phyloP scores from a whole-genome alignment of 2,888 invertebrate genomes.

The Chalcosyrphus nemorum region DNA sequence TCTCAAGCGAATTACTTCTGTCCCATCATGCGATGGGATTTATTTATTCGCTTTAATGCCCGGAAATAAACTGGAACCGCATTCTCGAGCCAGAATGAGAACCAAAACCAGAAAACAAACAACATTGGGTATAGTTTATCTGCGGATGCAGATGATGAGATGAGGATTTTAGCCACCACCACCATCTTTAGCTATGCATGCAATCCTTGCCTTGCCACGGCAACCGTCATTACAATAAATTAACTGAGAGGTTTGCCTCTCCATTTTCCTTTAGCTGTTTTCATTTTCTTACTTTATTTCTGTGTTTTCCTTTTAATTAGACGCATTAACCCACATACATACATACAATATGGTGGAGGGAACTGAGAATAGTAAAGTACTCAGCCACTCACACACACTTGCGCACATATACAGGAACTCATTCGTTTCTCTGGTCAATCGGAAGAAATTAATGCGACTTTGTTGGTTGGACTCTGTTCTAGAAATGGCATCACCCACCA shows the following conservation, averaged over 20 bases:
- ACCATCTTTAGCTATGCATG: slow-evolving; percentile 49
- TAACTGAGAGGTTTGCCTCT: slow-evolving; percentile 61
- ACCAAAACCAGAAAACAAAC: slow-evolving; percentile 13
- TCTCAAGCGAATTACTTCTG: slow-evolving; percentile 12
- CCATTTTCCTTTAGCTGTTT: slow-evolving; percentile 44
- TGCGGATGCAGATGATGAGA: slow-evolving; percentile 65
- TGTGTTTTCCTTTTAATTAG: slow-evolving; percentile 69
- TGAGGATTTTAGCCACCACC: slow-evolving; percentile 29
- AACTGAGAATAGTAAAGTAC: slow-evolving; percentile 12
- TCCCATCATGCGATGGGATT: slow-evolving; percentile 50
- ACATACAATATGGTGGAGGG: slow-evolving; percentile 29
- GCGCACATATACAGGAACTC: neutral
- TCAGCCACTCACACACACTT: slow-evolving; percentile 1
- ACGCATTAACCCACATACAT: slow-evolving; percentile 64
- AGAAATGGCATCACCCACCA: slow-evolving; percentile 36
- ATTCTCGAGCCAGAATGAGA: slow-evolving; percentile 23
- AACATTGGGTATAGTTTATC: slow-evolving; percentile 39
- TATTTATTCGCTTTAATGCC: slow-evolving; percentile 69
- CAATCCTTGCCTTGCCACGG: slow-evolving; percentile 59
- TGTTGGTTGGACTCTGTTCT: slow-evolving; percentile 39
- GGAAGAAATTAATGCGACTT: slow-evolving; percentile 66
- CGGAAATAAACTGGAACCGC: slow-evolving; percentile 68
- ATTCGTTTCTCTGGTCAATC: slow-evolving; percentile 54
- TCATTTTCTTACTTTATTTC: slow-evolving; percentile 61
- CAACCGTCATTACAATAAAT: slow-evolving; percentile 71